Conservation (phyloP, 2,113 vertebrate genomes). For the Lepus americanus region DNA sequence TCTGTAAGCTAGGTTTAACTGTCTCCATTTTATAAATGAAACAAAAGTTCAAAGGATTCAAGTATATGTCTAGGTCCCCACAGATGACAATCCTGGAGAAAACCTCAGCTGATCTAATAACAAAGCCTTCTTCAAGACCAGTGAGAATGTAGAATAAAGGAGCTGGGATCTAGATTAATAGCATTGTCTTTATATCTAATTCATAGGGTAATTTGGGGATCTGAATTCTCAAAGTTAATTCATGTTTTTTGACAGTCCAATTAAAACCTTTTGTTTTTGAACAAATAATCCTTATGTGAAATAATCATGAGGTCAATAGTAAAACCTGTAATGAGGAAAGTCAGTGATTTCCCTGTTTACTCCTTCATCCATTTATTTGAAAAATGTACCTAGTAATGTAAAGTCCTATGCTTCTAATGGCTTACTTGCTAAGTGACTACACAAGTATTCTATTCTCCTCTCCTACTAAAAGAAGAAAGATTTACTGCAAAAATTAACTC, state of each 20-base stretch:
- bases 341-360: slow-evolving; percentile 10
- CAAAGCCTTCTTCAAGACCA: background rate
- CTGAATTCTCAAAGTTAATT: slow-evolving; percentile 34
- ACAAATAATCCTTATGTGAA: background rate
- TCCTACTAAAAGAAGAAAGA: background rate
- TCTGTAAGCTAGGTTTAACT: slow-evolving; percentile 11
- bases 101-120: background rate
- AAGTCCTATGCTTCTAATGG: background rate
- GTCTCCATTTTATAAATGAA: slow-evolving; percentile 24
- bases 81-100: background rate
- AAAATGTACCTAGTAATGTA: background rate
- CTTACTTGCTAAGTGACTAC: background rate
- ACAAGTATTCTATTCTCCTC: background rate
- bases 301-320: background rate
- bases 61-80: background rate
- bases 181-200: background rate
- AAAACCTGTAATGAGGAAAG: slow-evolving; percentile 42
- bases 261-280: slow-evolving; percentile 50
- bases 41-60: background rate
- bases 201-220: background rate
- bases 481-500: slow-evolving; percentile 6
- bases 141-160: background rate
- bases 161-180: background rate
- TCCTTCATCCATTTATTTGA: slow-evolving; percentile 4
- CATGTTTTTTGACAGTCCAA: background rate